phyloP scores from a whole-genome alignment of 2,797 vertebrate species.

The Neopelma chrysocephalum region DNA sequence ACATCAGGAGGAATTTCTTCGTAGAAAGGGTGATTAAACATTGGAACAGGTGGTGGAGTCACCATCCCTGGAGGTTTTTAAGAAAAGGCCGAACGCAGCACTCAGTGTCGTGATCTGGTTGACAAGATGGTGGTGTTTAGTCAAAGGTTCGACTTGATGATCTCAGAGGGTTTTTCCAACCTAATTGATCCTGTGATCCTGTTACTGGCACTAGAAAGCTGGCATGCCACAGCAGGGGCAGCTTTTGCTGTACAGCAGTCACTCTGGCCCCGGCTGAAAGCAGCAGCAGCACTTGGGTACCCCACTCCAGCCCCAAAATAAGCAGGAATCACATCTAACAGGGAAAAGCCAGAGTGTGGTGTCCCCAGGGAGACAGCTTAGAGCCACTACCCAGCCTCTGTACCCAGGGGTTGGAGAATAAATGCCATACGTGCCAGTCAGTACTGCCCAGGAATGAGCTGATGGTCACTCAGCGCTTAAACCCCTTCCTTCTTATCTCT shows the following conservation, averaged over 20 bases:
- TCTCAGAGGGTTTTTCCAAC: background rate
- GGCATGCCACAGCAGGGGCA: background rate
- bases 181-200: background rate
- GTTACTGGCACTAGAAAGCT: too few relatives aligned
- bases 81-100: rapidly evolving
- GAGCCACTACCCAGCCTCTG: background rate
- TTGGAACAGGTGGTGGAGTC: rapidly evolving
- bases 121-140: too few relatives aligned
- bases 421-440: background rate
- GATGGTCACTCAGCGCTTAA: too few relatives aligned
- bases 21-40: rapidly evolving
- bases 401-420: background rate
- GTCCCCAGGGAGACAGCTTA: too few relatives aligned
- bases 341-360: too few relatives aligned
- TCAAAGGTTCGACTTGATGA: background rate
- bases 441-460: too few relatives aligned
- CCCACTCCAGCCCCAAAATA: too few relatives aligned
- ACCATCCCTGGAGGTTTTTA: rapidly evolving
- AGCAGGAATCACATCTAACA: background rate
- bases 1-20: rapidly evolving
- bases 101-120: too few relatives aligned
- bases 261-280: background rate
- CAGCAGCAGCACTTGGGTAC: rapidly evolving
- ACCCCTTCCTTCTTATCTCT: too few relatives aligned
- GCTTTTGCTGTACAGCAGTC: background rate